Evolutionary conservation across 2,797 vertebrate species (phyloP).

Genomic region (Falco columbarius): DNA sequence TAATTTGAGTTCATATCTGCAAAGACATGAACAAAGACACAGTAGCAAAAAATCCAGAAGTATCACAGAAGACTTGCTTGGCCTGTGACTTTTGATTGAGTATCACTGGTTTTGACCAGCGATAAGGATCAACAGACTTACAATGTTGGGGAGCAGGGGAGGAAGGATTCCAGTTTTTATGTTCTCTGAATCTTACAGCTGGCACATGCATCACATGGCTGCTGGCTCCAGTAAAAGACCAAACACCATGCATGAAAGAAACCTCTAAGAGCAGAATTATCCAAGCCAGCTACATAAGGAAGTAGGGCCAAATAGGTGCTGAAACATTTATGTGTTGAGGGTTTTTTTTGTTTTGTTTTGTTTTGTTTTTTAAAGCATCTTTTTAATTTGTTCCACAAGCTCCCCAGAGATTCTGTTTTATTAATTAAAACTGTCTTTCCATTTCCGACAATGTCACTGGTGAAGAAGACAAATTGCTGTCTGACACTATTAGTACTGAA

Average conservation of each 20-base stretch:
- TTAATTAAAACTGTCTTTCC: not conserved
- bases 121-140: not conserved
- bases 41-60: not conserved
- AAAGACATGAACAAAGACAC: not conserved
- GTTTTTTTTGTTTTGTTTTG: no score
- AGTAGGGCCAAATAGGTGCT: not conserved
- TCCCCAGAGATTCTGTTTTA: rapidly evolving
- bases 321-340: not conserved
- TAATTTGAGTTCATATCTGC: not conserved
- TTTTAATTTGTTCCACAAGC: not conserved
- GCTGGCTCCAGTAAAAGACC: not conserved
- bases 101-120: not conserved
- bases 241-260: not conserved
- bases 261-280: conserved; percentile 1
- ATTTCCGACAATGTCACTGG: not conserved
- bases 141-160: not conserved
- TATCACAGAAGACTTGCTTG: not conserved
- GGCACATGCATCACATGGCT: not conserved
- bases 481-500: not conserved
- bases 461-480: not conserved
- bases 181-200: not conserved
- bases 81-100: not conserved
- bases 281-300: not conserved
- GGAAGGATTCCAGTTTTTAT: not conserved
- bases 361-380: rapidly evolving